Conservation (phyloP, 2,113 vertebrate species). For the Percina caprodes region DNA sequence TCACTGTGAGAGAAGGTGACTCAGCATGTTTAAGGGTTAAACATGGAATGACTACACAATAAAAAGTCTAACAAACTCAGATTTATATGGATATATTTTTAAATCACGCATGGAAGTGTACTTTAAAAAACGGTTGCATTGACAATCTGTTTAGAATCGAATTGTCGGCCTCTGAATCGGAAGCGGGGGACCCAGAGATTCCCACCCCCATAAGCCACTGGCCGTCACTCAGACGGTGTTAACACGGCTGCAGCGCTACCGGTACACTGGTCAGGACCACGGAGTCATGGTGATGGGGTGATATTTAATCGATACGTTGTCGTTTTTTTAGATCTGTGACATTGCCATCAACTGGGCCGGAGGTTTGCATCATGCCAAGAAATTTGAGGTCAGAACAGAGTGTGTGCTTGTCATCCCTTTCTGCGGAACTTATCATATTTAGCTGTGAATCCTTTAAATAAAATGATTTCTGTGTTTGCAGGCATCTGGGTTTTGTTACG, state of each 20-base stretch:
- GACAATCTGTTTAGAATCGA: no score
- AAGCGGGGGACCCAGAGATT: no score
- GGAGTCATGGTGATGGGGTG: not conserved
- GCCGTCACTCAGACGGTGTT: not conserved
- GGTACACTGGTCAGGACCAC: no score
- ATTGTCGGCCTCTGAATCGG: no score
- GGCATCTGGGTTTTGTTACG: constrained; percentile 98
- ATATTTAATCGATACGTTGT: not conserved
- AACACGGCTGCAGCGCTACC: not conserved
- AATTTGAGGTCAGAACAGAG: constrained; percentile 91
- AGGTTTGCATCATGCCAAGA: constrained; percentile 97
- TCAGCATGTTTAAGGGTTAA: no score
- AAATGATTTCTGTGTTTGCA: constrained; percentile 67
- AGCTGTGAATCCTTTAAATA: not conserved
- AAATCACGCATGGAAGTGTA: no score
- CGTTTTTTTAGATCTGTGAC: constrained; percentile 92
- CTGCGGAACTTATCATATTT: not conserved
- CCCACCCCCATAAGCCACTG: no score
- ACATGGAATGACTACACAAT: no score
- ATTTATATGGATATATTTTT: no score
- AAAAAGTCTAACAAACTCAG: no score
- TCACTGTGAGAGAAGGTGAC: no score
- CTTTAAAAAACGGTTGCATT: no score
- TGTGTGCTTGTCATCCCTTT: not conserved
- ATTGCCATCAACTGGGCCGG: constrained; percentile 99